Evolutionary conservation across 2,113 vertebrate genomes (phyloP), one percentile per base, ranked within the genome.

Genomic region (Eulacestoma nigropectus): DNA sequence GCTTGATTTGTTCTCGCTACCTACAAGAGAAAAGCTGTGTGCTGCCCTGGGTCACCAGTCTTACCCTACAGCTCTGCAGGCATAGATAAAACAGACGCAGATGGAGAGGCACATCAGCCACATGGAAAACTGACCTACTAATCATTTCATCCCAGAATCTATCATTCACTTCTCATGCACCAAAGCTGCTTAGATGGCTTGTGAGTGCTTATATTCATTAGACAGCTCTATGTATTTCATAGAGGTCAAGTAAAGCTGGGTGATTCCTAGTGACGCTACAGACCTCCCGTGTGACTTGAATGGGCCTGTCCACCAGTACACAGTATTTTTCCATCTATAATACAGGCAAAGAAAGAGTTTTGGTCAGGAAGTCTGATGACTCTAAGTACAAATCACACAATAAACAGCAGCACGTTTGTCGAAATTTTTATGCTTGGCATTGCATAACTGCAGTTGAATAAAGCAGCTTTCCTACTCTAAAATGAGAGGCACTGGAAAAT

Each of bases 121-220:
- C 37, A 88, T 75, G 91, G 77, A 92, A 96, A 95, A 92, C 83
- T 95, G 94, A 92, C 94, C 92, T 92, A 89, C 50, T 95, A 89
- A 96, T 92, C 18, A 86, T 90, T 86, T 90, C 76, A 92, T 84
- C 74, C 84, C 57, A 91, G 56, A 87, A 87, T 72, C 74, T 57
- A 72, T 33, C 53, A 1, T 52, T 74, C 84, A 52, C 84, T 95
- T 92, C 94, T 95, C 81, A 74, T 20, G 42, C 76, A 83, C 75
- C n/a, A 95, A 92, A 95, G 92, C 94, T 65, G 83, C 89, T 97
- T 96, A 95, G 47, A 63, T 56, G 69, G 83, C 59, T 80, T 55
- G 21, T 39, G 73, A 81, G 56, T 81, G 89, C 73, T 84, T 78
- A 49, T 73, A 97, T 63, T 84, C 79, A 87, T 39, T 3, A 7